phyloP scores from a whole-genome alignment of 2,888 invertebrate species.

The Norana najaformis region DNA sequence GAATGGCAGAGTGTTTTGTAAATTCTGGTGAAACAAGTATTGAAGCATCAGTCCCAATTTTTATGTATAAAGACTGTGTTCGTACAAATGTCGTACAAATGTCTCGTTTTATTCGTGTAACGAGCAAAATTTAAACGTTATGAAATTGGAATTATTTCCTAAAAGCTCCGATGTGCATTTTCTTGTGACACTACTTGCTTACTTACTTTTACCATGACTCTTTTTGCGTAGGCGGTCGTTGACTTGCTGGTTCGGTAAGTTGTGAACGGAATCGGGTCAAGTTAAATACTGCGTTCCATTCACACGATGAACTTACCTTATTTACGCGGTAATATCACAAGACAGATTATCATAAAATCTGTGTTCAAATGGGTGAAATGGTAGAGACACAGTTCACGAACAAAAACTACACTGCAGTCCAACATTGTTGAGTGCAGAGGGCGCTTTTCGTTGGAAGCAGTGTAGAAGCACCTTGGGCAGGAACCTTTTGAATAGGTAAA shows the following conservation, averaged over 20 bases:
- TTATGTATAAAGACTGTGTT: background rate
- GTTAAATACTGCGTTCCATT: slow-evolving; percentile 1
- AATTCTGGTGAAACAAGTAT: background rate
- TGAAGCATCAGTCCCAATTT: background rate
- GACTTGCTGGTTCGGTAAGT: too few relatives aligned
- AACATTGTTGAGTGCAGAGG: too few relatives aligned
- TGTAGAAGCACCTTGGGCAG: too few relatives aligned
- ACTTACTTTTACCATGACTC: background rate
- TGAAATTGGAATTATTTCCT: background rate
- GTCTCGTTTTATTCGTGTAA: background rate
- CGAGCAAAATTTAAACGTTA: background rate
- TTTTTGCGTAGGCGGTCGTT: background rate
- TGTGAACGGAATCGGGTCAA: background rate
- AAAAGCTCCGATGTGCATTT: background rate
- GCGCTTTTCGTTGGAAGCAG: too few relatives aligned
- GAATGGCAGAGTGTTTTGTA: background rate
- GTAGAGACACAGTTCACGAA: too few relatives aligned
- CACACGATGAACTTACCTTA: background rate
- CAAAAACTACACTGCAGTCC: too few relatives aligned
- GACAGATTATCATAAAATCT: too few relatives aligned
- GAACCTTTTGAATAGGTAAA: too few relatives aligned
- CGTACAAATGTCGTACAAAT: background rate
- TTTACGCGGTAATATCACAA: too few relatives aligned
- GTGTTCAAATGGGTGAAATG: too few relatives aligned
- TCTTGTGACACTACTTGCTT: background rate